Base-by-base conservation (phyloP, 2,888 invertebrate genomes). In the Romanomermis culicivorax region DNA sequence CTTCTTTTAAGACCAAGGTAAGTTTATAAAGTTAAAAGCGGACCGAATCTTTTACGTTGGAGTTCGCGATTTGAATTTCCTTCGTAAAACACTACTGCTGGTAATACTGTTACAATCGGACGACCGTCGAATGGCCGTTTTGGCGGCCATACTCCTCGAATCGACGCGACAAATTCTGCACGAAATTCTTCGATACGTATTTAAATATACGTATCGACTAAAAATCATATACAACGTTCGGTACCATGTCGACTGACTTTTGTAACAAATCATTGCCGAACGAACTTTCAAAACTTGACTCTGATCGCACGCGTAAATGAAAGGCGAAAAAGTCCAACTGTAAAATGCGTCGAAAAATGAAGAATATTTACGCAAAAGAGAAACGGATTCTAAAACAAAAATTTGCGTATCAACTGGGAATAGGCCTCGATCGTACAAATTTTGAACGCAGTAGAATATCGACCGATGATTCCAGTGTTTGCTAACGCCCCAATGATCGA, bases 241-340 rank as follows among this genome's bases (percentile, higher is more conserved):
- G 72, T 84, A 93, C 93, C 93, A 95, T 43, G 84, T 79, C 74
- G 85, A 79, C 71, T 95, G 93, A n/a, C 86, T 85, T 61, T 75
- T 72, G 69, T 93, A 47, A 2, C 7, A 2, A 23, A 57, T 63
- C 66, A 93, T 89, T 2, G 89, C 88, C 60, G 75, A 72, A 60
- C 59, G 59, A 11, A 60, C 60, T 30, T 52, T 55, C 17, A 30
- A 11, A 11, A 55, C 20, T 2, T 45, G 4, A 3, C 3, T 3
- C 25, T 29, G 53, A 54, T 61, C 56, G 1, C 66, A 63, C 17
- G 68, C 60, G 57, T 65, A 66, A 43, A 64, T 60, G 42, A 63
- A 60, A 2, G 62, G 59, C 7, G 66, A 60, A 14, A 59, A 59
- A 4, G 65, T 30, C 53, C 63, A 61, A 42, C 66, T 65, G 29